Conservation (phyloP, 2,797 vertebrate genomes). For the Lithobates pipiens region DNA sequence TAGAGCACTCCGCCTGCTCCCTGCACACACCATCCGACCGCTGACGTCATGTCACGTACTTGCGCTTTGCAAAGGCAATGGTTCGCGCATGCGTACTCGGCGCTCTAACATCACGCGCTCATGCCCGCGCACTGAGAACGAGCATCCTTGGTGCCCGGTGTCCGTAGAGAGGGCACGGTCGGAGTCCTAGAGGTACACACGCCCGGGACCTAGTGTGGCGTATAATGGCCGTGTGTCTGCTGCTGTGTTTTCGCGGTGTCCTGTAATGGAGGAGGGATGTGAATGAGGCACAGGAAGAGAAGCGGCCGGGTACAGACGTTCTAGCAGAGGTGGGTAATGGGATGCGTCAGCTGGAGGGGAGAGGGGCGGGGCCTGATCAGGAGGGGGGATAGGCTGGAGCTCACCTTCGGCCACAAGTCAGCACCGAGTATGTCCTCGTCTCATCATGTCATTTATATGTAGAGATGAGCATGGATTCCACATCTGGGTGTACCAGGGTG, state of each 20-base stretch:
- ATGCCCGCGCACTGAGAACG: conserved; percentile 34
- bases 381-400: neutral
- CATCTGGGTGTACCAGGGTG: no score
- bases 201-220: neutral
- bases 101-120: conserved; percentile 9
- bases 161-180: conserved; percentile 7
- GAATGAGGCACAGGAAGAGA: conserved; percentile 17
- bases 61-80: neutral
- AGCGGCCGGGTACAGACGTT: neutral
- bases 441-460: no score
- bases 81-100: conserved; percentile 26
- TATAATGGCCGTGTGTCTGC: neutral
- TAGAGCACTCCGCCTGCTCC: no score
- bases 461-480: no score
- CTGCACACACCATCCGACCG: neutral
- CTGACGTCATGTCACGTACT: conserved; percentile 17
- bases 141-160: conserved; percentile 27
- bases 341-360: conserved; percentile 33
- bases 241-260: neutral
- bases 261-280: neutral
- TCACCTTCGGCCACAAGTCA: neutral
- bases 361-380: conserved; percentile 14
- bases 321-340: conserved; percentile 27
- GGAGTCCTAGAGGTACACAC: neutral
- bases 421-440: no score